These are phyloP conservation scores for Tetragonula clypearis DNA, from an alignment of 1,140 invertebrate genomes.

Conservation along the genomic window DNA sequence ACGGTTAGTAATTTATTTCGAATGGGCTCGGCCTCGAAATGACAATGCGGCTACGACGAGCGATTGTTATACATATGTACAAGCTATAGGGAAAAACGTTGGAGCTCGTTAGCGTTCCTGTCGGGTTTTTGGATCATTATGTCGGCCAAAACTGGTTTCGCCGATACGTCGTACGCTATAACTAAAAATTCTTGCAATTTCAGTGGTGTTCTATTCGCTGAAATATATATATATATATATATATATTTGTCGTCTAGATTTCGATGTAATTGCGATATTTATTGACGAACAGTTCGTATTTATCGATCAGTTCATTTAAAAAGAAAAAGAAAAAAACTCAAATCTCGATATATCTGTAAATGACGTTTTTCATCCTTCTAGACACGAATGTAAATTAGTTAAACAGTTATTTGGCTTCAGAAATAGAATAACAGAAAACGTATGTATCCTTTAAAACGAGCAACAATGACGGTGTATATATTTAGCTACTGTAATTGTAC, in stretches of 20 bases:
- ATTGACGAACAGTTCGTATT: background rate
- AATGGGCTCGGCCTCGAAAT: background rate
- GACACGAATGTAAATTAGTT: background rate
- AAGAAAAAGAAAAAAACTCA: background rate
- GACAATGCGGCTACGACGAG: background rate
- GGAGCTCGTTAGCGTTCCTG: slow-evolving; percentile 11
- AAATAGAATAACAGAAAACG: background rate
- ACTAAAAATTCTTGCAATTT: no score
- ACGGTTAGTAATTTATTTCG: background rate
- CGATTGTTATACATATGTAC: background rate
- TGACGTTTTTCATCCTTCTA: background rate
- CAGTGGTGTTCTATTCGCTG: no score
- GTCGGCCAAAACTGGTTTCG: slow-evolving; percentile 35
- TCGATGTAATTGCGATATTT: background rate
- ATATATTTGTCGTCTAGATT: background rate
- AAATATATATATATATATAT: no score
- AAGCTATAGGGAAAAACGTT: slow-evolving; percentile 22
- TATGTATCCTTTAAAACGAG: background rate
- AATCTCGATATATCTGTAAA: background rate
- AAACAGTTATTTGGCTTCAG: background rate
- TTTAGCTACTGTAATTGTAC: background rate
- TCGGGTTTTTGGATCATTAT: slow-evolving; percentile 35
- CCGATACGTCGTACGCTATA: background rate
- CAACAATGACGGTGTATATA: no score
- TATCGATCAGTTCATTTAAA: background rate